Evolutionary conservation across 1,140 invertebrate genomes (phyloP), one percentile per base, ranked within the genome.

Genomic region (Zaprionus capensis): DNA sequence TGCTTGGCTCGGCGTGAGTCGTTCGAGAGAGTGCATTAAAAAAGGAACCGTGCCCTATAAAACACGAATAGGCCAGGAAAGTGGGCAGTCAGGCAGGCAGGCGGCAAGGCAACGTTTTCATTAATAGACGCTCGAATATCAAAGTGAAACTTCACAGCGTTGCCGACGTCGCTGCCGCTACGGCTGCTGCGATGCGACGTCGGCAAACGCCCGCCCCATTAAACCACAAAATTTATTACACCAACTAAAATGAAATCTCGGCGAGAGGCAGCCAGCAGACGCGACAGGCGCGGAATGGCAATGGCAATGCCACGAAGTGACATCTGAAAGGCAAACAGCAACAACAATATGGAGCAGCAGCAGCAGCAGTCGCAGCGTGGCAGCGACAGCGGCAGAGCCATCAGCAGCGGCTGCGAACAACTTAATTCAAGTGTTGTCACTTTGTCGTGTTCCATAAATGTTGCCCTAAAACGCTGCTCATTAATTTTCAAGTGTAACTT

Each of bases 401-500:
- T 31, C 58, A 24, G 15, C n/a, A 36, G 24, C 9, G n/a, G 59
- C 31, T 14, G 59, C 55, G 72, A 81, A 90, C 85, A 90, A 80
- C 85, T 90, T 90, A 90, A 90, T 90, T 90, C 85, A 80, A 85
- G 85, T 90, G 85, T 90, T 90, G 85, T 90, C 85, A 90, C 85
- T 90, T 90, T 90, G 85, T 90, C 76, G 85, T 85, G 79, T 80
- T 80, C 81, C 85, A 80, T 80, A 90, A 85, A 90, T 80, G 79
- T 72, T 76, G 67, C 73, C 73, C 69, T 77, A 85, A 90, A 90
- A 84, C 76, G 79, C 70, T 90, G 85, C 85, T 90, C 85, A 90
- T 90, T 90, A 90, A 90, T 90, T 90, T 90, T 90, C 85, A 90
- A 90, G 85, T 90, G 85, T 90, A 90, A 90, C 86, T 90, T 90